A percentile compares a stretch with the other conserved stretches of the same genome.
phyloP scores from a whole-genome alignment of 2,113 vertebrate species.

The Cygnus buccinator region DNA sequence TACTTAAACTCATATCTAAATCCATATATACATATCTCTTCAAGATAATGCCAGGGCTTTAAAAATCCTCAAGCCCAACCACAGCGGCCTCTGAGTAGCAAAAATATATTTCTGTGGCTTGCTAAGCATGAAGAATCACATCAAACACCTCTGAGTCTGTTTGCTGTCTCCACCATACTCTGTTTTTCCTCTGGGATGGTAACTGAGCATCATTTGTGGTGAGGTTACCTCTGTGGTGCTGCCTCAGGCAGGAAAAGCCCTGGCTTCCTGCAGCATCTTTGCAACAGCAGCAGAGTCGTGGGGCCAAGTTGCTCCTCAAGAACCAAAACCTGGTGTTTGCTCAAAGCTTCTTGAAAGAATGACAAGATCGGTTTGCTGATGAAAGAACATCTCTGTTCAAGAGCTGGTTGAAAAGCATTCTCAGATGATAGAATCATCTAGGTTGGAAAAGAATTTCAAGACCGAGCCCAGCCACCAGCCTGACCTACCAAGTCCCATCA shows the following conservation, averaged over 20 bases:
- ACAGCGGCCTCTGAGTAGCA: background rate
- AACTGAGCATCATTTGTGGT: too few species aligned
- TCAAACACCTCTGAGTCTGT: background rate
- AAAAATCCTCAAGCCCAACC: background rate
- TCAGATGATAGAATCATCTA: background rate
- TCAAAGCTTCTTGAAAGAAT: background rate
- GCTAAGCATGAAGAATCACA: background rate
- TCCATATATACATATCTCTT: background rate
- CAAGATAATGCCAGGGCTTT: background rate
- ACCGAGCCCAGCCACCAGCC: background rate
- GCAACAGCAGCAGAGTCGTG: background rate
- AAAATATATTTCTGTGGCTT: background rate
- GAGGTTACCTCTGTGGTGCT: fast-evolving
- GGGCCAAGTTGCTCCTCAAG: background rate
- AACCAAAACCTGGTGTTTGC: background rate
- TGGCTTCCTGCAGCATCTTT: too few species aligned
- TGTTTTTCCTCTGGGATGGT: background rate
- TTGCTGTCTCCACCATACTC: background rate
- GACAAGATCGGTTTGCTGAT: background rate
- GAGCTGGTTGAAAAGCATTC: background rate
- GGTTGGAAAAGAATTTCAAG: background rate
- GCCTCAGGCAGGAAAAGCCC: background rate
- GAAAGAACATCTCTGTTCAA: background rate
- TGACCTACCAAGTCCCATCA: background rate
- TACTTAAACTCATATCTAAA: background rate